Evolutionary conservation across 2,888 invertebrate genomes (phyloP).

Genomic region (Chorisops tibialis): DNA sequence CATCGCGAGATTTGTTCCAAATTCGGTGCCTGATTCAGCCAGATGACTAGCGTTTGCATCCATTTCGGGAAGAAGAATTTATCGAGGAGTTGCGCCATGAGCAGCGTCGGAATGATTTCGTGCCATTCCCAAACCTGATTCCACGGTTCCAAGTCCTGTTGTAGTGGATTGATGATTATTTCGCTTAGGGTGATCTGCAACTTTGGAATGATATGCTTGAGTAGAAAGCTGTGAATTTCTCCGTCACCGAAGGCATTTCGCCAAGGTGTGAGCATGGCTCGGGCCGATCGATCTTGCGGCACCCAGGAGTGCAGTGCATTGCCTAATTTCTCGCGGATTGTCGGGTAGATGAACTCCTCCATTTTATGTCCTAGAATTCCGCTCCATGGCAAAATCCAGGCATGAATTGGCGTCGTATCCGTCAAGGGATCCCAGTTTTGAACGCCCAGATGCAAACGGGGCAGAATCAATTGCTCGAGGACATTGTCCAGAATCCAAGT

Average conservation of each 20-base stretch:
- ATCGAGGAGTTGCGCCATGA: conserved; percentile 77
- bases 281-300: conserved; percentile 90
- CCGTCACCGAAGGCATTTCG: conserved; percentile 67
- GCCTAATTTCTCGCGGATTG: conserved; percentile 87
- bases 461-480: conserved; percentile 77
- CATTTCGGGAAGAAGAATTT: conserved; percentile 92
- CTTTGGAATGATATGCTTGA: conserved; percentile 87
- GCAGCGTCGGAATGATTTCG: conserved; percentile 73
- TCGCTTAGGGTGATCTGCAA: conserved; percentile 68
- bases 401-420: conserved; percentile 92
- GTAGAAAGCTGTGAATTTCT: conserved; percentile 75
- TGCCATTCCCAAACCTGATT: conserved; percentile 94
- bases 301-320: conserved; percentile 91
- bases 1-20: conserved; percentile 87
- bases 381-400: conserved; percentile 97
- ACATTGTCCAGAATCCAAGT: conserved; percentile 79
- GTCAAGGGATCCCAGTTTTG: conserved; percentile 92
- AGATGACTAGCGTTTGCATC: conserved; percentile 78
- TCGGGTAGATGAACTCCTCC: conserved; percentile 69
- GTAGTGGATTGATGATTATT: conserved; percentile 68
- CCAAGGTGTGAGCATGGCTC: conserved; percentile 91
- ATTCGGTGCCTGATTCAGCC: conserved; percentile 88
- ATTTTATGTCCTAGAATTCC: conserved; percentile 67
- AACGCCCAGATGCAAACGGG: conserved; percentile 70
- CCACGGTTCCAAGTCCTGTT: conserved; percentile 79